Percentiles rank a stretch among this genome's conserved stretches.
phyloP scores from a whole-genome alignment of 2,797 vertebrate species.

The Tarsius wallacei region DNA sequence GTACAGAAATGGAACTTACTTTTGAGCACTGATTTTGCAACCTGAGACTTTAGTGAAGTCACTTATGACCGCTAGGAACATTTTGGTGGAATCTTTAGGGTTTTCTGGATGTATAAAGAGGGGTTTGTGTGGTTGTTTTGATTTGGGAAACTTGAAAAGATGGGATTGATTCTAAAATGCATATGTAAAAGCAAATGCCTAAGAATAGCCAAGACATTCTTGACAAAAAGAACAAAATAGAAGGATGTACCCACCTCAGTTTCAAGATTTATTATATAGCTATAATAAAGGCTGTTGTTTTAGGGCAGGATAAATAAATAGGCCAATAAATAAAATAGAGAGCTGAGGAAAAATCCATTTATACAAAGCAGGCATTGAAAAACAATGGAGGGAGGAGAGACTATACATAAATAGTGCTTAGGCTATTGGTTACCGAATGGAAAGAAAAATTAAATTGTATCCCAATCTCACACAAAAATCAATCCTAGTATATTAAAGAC shows the following conservation, averaged over 20 bases:
- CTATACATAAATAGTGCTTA: not conserved
- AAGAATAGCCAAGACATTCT: not conserved
- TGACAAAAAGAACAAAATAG: not conserved
- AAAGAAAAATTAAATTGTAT: constrained; percentile 41
- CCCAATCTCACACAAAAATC: not conserved
- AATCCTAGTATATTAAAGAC: not conserved
- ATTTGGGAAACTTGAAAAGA: not conserved
- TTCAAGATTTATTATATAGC: not conserved
- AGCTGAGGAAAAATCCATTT: not conserved
- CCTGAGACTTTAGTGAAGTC: no score
- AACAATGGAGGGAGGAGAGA: not conserved
- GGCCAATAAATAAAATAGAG: not conserved
- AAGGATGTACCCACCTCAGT: not conserved
- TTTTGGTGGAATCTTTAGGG: no score
- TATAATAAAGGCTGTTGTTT: not conserved
- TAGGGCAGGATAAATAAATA: not conserved
- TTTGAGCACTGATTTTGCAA: no score
- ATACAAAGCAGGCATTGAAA: not conserved
- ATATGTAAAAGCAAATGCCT: not conserved
- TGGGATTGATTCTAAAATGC: not conserved
- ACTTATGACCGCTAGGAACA: no score
- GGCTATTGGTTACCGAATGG: not conserved
- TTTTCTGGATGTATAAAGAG: no score
- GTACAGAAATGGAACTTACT: no score
- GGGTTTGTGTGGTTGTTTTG: not conserved